Evolutionary conservation across 2,113 vertebrate genomes (phyloP).

Genomic region (Penelope pileata): DNA sequence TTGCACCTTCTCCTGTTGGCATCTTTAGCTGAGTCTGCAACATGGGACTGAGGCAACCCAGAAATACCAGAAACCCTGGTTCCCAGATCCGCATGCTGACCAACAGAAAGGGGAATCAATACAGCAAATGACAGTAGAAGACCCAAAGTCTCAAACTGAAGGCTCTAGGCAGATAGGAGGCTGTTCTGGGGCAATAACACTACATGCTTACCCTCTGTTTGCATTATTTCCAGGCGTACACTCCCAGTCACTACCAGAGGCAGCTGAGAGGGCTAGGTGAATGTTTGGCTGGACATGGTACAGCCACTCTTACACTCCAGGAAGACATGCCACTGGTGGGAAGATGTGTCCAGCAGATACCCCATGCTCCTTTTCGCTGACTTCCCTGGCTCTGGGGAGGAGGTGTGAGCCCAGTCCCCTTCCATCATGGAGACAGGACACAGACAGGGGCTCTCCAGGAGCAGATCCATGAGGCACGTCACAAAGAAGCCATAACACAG

Average conservation of each 20-base stretch:
- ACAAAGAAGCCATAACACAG: neutral
- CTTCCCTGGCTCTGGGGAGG: neutral
- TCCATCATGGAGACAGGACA: neutral
- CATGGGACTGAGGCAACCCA: too few relatives aligned
- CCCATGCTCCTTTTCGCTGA: neutral
- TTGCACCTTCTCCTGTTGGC: neutral
- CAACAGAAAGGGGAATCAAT: neutral
- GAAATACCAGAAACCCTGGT: neutral
- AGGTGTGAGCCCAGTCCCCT: neutral
- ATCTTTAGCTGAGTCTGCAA: neutral
- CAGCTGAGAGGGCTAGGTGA: neutral
- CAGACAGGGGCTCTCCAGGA: neutral
- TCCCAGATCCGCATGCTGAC: neutral
- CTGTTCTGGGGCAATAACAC: neutral
- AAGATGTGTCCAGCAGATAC: neutral
- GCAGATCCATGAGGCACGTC: rapidly evolving
- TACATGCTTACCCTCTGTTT: neutral
- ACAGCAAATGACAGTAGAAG: neutral
- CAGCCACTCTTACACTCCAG: rapidly evolving
- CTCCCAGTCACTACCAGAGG: neutral
- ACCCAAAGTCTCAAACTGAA: neutral
- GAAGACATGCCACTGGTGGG: neutral
- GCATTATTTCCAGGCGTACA: neutral
- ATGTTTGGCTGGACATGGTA: rapidly evolving
- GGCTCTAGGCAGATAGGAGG: neutral